phyloP scores from a whole-genome alignment of 2,113 vertebrate genomes.

The Prionailurus viverrinus region DNA sequence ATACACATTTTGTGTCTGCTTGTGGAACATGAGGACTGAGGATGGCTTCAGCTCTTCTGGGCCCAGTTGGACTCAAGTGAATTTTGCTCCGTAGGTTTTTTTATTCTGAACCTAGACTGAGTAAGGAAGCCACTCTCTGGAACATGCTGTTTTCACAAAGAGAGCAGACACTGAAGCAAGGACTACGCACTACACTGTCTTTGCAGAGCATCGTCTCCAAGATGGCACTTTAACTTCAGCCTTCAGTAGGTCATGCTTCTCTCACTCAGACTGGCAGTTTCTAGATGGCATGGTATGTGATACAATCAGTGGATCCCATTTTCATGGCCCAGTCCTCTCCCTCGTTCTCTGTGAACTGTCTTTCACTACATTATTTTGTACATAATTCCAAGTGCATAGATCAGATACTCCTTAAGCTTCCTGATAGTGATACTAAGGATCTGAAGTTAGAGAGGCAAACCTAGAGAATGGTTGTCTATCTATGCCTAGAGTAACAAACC shows the following conservation, averaged over 20 bases:
- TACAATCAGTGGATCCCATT: background rate
- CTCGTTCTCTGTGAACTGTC: background rate
- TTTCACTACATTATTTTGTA: background rate
- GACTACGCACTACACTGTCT: background rate
- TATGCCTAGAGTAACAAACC: background rate
- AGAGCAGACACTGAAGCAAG: background rate
- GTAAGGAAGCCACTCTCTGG: background rate
- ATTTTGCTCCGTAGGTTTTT: background rate
- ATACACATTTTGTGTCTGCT: background rate
- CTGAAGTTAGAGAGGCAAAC: background rate
- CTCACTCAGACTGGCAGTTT: background rate
- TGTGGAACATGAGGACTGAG: background rate
- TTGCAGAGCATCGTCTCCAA: background rate
- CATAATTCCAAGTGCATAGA: background rate
- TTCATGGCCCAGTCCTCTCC: background rate
- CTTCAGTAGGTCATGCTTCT: background rate
- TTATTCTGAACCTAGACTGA: background rate
- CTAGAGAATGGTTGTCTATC: background rate
- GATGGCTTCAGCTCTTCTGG: background rate
- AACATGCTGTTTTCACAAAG: background rate
- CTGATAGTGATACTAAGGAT: background rate
- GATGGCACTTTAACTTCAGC: background rate
- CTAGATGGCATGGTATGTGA: background rate
- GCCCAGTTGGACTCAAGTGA: background rate
- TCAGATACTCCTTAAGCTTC: background rate